These are phyloP conservation scores for Bacillus rossius DNA, from an alignment of 1,140 invertebrate species.

Conservation along the genomic window DNA sequence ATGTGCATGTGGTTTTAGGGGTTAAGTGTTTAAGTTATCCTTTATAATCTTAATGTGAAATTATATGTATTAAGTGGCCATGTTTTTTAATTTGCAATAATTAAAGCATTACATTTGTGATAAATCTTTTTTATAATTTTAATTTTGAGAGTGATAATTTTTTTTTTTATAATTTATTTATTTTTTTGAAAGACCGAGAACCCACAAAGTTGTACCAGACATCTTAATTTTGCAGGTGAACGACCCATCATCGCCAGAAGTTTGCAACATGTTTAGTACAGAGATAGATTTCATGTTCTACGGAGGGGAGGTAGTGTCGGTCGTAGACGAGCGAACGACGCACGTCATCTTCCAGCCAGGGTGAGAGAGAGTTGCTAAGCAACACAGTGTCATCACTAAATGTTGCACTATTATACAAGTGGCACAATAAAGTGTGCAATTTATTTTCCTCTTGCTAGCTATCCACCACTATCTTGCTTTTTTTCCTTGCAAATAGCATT, in stretches of 20 bases:
- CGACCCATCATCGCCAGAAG: not conserved
- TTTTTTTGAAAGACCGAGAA: too few species aligned
- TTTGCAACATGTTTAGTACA: not conserved
- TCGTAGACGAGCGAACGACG: constrained; percentile 2
- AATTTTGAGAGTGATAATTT: too few species aligned
- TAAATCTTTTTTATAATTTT: too few species aligned
- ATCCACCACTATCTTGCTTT: not conserved
- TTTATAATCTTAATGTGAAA: too few species aligned
- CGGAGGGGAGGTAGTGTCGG: not conserved
- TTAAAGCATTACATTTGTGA: too few species aligned
- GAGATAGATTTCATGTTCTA: constrained; percentile 6
- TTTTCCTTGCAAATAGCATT: not conserved
- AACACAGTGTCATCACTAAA: not conserved
- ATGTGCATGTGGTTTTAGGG: too few species aligned
- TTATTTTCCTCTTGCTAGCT: not conserved
- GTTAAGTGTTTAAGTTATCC: too few species aligned
- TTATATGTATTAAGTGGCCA: too few species aligned
- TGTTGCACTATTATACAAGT: not conserved
- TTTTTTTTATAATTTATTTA: too few species aligned
- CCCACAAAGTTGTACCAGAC: too few species aligned
- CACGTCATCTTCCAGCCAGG: constrained; percentile 9
- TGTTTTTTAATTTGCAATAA: too few species aligned
- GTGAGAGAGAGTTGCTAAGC: not conserved
- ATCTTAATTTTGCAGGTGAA: not conserved
- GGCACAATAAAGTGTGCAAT: not conserved